Conservation (phyloP, 2,888 invertebrate genomes). For the Drosophila stalkeri region DNA sequence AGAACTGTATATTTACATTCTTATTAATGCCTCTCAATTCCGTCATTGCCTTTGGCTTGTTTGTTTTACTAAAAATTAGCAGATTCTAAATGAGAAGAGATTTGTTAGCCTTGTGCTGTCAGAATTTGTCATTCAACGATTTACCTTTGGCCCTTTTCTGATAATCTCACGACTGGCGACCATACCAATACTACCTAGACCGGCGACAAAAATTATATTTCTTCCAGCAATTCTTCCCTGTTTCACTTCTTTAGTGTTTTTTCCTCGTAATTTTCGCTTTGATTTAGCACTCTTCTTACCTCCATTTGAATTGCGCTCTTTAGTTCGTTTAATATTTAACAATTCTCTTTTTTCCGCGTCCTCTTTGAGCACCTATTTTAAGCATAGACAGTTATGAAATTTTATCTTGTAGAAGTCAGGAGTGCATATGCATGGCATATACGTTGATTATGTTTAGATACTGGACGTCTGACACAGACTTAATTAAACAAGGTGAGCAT, state of each 20-base stretch:
- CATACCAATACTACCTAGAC: not conserved
- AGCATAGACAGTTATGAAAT: not conserved
- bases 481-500: too few species aligned
- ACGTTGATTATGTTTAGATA: too few species aligned
- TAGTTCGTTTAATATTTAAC: not conserved
- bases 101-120: not conserved
- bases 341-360: not conserved
- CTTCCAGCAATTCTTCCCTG: not conserved
- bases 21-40: not conserved
- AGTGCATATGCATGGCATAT: too few species aligned
- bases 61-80: not conserved
- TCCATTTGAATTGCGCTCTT: not conserved
- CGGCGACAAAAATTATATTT: slow-evolving; percentile 9
- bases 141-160: slow-evolving; percentile 11
- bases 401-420: not conserved
- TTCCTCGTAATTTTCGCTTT: not conserved
- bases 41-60: not conserved
- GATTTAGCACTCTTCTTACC: not conserved
- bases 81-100: not conserved
- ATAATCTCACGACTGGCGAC: not conserved
- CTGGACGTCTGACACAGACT: too few species aligned
- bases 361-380: not conserved
- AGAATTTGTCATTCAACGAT: too few species aligned
- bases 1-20: not conserved
- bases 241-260: not conserved